Percentiles rank a stretch among this genome's conserved stretches.
phyloP scores from a whole-genome alignment of 2,888 invertebrate species.

The Crepidodera aurea region DNA sequence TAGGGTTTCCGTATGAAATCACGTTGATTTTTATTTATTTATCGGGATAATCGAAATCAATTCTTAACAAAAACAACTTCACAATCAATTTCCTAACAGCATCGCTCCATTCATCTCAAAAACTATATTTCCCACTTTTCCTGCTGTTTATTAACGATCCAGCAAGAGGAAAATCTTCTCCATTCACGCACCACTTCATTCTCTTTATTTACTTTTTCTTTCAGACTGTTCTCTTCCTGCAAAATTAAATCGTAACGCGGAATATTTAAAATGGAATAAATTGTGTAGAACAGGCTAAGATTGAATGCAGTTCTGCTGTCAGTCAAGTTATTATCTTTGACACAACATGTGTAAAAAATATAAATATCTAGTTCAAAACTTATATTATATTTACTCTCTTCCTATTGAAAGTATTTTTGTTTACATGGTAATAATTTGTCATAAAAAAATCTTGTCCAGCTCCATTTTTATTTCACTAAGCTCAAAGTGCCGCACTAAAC shows the following conservation, averaged over 20 bases:
- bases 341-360: too few species aligned
- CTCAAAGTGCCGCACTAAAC: too few species aligned
- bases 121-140: slow-evolving; percentile 10
- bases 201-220: slow-evolving; percentile 25
- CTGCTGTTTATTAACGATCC: slow-evolving; percentile 18
- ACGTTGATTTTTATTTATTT: neutral
- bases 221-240: slow-evolving; percentile 16
- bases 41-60: neutral
- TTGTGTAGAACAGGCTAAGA: neutral
- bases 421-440: too few species aligned
- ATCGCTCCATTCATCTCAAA: neutral
- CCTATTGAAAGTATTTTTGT: too few species aligned
- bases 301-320: too few species aligned
- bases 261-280: slow-evolving; percentile 21
- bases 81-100: neutral
- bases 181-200: slow-evolving; percentile 25
- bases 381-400: too few species aligned
- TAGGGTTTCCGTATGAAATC: too few species aligned
- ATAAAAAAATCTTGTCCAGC: too few species aligned
- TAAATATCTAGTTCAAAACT: too few species aligned
- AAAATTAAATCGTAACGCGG: slow-evolving; percentile 12
- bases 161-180: slow-evolving; percentile 20
- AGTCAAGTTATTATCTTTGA: too few species aligned
- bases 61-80: neutral
- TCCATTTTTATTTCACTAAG: too few species aligned